These are phyloP conservation scores for Philaethria dido DNA, from an alignment of 2,888 invertebrate species.

Conservation along the genomic window DNA sequence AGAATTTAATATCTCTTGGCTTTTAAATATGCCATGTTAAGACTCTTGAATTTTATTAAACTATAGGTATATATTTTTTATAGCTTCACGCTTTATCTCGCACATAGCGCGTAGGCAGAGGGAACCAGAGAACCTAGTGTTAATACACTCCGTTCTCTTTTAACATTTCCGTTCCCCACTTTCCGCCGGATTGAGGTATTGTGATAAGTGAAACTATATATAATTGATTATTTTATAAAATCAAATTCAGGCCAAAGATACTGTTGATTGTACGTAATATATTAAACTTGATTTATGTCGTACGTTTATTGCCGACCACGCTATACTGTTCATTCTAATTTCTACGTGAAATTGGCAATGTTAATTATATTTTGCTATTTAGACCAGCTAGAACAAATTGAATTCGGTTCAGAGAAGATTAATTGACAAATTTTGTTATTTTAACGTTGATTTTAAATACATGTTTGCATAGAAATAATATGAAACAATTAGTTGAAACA, in stretches of 20 bases:
- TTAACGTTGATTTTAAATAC: background rate
- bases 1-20: slow-evolving; percentile 26
- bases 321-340: slow-evolving; percentile 5
- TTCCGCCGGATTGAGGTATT: no score
- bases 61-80: no score
- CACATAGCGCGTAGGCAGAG: no score
- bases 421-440: background rate
- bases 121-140: no score
- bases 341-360: slow-evolving; percentile 12
- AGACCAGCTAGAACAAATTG: background rate
- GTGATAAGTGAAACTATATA: background rate
- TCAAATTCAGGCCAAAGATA: background rate
- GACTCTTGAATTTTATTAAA: background rate
- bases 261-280: slow-evolving; percentile 1
- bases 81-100: no score
- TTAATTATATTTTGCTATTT: slow-evolving; percentile 8
- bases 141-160: no score
- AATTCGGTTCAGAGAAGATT: slow-evolving; percentile 3
- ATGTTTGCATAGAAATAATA: no score
- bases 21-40: background rate
- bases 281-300: background rate
- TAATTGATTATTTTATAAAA: background rate
- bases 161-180: no score
- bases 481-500: no score
- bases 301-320: slow-evolving; percentile 4